These are phyloP conservation scores for Pycnonotus jocosus DNA, from an alignment of 2,113 vertebrate species.

Conservation along the genomic window DNA sequence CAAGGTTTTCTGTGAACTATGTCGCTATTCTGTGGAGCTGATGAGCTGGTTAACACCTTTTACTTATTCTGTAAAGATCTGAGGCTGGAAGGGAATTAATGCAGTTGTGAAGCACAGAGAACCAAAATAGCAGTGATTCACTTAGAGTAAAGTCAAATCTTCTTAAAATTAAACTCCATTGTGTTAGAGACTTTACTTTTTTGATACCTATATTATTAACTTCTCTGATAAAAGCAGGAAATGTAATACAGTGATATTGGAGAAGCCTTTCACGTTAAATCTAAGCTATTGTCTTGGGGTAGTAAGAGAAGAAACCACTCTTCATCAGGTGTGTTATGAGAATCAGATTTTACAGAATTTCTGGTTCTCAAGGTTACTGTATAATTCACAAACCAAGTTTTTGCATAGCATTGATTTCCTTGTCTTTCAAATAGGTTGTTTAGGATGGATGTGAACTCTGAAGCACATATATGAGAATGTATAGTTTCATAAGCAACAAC, in stretches of 20 bases:
- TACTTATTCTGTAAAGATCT: constrained; percentile 13
- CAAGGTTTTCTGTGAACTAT: neutral
- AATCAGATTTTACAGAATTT: neutral
- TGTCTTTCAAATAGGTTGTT: neutral
- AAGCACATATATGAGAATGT: neutral
- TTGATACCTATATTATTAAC: constrained; percentile 59
- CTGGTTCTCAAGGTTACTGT: neutral
- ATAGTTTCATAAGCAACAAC: neutral
- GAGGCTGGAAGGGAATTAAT: constrained; percentile 14
- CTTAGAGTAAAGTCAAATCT: constrained; percentile 26
- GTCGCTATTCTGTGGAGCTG: neutral
- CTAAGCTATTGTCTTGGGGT: constrained; percentile 28
- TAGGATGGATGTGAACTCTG: neutral
- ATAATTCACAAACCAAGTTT: neutral
- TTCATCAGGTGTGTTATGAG: constrained; percentile 8
- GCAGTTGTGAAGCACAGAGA: neutral
- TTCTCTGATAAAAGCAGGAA: constrained; percentile 42
- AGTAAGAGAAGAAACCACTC: neutral
- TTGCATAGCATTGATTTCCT: neutral
- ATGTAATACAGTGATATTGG: constrained; percentile 39
- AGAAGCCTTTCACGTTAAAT: constrained; percentile 36
- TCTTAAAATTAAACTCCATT: constrained; percentile 57
- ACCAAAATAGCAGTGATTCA: constrained; percentile 52
- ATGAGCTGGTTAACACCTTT: constrained; percentile 51
- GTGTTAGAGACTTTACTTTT: constrained; percentile 52